These are phyloP conservation scores for Danaus melanippus DNA, from an alignment of 1,140 invertebrate species.

Conservation along the genomic window DNA sequence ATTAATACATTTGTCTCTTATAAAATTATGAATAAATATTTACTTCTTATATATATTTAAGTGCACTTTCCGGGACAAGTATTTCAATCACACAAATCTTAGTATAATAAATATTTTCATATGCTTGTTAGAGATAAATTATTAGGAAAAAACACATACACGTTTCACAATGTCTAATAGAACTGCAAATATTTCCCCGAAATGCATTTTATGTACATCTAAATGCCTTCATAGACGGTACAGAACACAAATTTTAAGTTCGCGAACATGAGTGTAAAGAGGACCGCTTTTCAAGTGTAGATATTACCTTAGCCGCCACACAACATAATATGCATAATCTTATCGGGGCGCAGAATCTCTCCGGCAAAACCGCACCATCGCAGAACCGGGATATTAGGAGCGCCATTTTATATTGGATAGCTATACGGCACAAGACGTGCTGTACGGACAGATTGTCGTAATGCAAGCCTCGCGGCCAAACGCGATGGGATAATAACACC, in stretches of 20 bases:
- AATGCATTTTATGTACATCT: constrained; percentile 5
- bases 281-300: constrained; percentile 55
- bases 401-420: constrained; percentile 71
- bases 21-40: too few relatives aligned
- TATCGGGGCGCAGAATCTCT: constrained; percentile 66
- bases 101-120: too few relatives aligned
- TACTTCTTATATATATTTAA: too few relatives aligned
- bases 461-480: constrained; percentile 69
- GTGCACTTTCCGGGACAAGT: too few relatives aligned
- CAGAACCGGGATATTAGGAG: constrained; percentile 67
- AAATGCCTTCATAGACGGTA: constrained; percentile 14
- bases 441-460: constrained; percentile 71
- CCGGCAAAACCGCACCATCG: constrained; percentile 58
- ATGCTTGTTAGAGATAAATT: too few relatives aligned
- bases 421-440: constrained; percentile 68
- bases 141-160: background rate
- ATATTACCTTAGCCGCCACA: constrained; percentile 63
- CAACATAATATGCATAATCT: constrained; percentile 72
- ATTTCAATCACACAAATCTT: too few relatives aligned
- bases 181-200: too few relatives aligned
- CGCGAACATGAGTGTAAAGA: constrained; percentile 19
- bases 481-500: constrained; percentile 74
- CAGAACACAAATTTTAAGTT: constrained; percentile 19
- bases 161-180: constrained; percentile 7
- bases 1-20: too few relatives aligned